These are phyloP conservation scores for Macrotrachela quadricornifera DNA, from an alignment of 1,140 invertebrate species.

Conservation along the genomic window DNA sequence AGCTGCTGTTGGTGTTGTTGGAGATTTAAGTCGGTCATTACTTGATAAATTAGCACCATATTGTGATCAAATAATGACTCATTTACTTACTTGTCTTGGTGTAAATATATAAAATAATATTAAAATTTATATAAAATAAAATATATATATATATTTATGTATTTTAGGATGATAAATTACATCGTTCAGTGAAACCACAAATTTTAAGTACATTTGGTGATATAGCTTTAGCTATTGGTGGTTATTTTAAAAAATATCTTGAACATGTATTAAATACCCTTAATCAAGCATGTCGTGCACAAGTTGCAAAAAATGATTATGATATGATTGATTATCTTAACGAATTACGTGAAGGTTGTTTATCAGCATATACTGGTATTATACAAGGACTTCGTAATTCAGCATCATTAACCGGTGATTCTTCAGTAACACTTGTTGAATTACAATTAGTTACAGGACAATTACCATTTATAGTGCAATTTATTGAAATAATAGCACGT, in stretches of 20 bases:
- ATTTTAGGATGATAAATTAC: too few species aligned
- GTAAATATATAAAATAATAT: too few species aligned
- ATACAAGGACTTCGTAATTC: slow-evolving; percentile 60
- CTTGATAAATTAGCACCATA: slow-evolving; percentile 64
- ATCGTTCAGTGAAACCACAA: slow-evolving; percentile 63
- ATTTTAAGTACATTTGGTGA: slow-evolving; percentile 87
- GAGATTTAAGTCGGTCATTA: slow-evolving; percentile 72
- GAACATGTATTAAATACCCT: slow-evolving; percentile 69
- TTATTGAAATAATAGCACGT: slow-evolving; percentile 7
- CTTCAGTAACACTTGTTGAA: too few species aligned
- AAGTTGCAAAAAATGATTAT: slow-evolving; percentile 66
- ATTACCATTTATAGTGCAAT: neutral
- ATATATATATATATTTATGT: too few species aligned
- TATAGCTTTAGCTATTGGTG: slow-evolving; percentile 71
- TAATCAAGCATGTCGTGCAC: slow-evolving; percentile 65
- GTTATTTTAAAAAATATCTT: slow-evolving; percentile 64
- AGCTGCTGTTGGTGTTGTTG: slow-evolving; percentile 72
- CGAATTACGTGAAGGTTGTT: slow-evolving; percentile 72
- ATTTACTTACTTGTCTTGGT: slow-evolving; percentile 38
- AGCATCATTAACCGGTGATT: too few species aligned
- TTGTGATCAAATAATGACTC: slow-evolving; percentile 79
- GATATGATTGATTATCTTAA: slow-evolving; percentile 88
- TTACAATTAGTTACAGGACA: too few species aligned
- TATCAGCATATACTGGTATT: slow-evolving; percentile 89
- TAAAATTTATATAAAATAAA: too few species aligned